Base-by-base conservation (phyloP, 2,113 vertebrate genomes). In the Calidris pugnax region DNA sequence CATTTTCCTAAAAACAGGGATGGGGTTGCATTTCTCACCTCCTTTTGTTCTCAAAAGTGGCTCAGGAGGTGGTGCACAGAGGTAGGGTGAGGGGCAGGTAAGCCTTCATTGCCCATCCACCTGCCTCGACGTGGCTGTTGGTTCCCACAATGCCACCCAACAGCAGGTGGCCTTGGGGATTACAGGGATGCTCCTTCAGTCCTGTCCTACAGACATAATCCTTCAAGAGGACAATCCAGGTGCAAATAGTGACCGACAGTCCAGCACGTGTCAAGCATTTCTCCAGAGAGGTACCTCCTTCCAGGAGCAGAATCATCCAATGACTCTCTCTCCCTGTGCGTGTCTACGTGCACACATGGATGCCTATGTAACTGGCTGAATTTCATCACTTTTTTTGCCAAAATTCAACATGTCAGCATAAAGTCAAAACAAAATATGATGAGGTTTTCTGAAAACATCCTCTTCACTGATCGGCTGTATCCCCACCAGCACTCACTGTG, bases 371-470 rank as follows among this genome's bases (percentile, higher is more conserved):
- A 74, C 74, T 78, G 85, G n/a, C 68, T 93, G 75, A 62, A 63
- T 27, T 77, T 48, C 51, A 92, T 47, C 71, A 17, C 48, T 45
- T 45, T 47, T 47, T 86, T 74, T 21, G 56, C 41, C 72, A 83
- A 92, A 95, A 94, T 84, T 84, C 90, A 89, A 64, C 1, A 24
- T 45, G 87, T 96, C 89, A 94, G 91, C 92, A 86, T 21, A 45
- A 94, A 93, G 64, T 81, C 79, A 92, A 95, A 97, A 84, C 64
- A 92, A 90, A 96, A 90, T 51, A 59, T 39, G 85, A 96, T 75
- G 80, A 90, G 35, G 86, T 87, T 95, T 94, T 93, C 92, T 87
- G 80, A 90, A 97, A 97, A 94, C 92, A 88, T 32, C 76, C 88
- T 93, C 66, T 53, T 41, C 53, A 15, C 74, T 87, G 75, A 85